Evolutionary conservation across 2,797 vertebrate genomes (phyloP).

Genomic region (Danio tinwini): DNA sequence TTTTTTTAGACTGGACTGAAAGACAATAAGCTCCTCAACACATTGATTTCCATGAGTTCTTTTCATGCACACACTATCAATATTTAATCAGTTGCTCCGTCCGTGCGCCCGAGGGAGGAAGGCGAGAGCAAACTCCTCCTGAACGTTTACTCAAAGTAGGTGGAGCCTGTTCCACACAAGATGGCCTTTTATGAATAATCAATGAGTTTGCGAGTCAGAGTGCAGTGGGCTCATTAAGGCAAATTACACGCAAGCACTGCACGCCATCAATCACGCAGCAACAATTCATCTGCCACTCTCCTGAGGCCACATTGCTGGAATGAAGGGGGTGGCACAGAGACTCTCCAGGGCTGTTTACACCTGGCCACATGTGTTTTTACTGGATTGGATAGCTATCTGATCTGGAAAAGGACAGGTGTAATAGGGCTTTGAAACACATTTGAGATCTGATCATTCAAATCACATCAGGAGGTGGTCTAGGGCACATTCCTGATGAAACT

Average conservation of each 20-base stretch:
- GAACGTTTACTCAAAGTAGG: slow-evolving; percentile 58
- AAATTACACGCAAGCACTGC: slow-evolving; percentile 46
- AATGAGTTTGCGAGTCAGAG: slow-evolving; percentile 48
- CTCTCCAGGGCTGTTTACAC: background rate
- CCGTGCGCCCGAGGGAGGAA: slow-evolving; percentile 56
- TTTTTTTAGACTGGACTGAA: background rate
- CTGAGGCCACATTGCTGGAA: slow-evolving; percentile 43
- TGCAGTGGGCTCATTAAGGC: slow-evolving; percentile 51
- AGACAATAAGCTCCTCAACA: slow-evolving; percentile 65
- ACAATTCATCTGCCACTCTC: slow-evolving; percentile 44
- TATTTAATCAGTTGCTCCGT: slow-evolving; percentile 73
- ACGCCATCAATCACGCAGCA: slow-evolving; percentile 51
- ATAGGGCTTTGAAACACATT: too few relatives aligned
- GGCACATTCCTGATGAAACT: too few relatives aligned
- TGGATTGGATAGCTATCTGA: too few relatives aligned
- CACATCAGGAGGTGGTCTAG: too few relatives aligned
- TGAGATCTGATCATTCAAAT: too few relatives aligned
- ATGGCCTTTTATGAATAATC: slow-evolving; percentile 55
- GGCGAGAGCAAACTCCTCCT: slow-evolving; percentile 57
- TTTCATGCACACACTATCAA: slow-evolving; percentile 76
- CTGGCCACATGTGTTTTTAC: too few relatives aligned
- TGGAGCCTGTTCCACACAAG: slow-evolving; percentile 56
- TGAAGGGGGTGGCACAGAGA: slow-evolving; percentile 3
- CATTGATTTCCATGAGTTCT: slow-evolving; percentile 71
- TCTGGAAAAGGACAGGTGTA: too few relatives aligned